Evolutionary conservation across 1,140 invertebrate species (phyloP).

Genomic region (Aradophagus sp.): DNA sequence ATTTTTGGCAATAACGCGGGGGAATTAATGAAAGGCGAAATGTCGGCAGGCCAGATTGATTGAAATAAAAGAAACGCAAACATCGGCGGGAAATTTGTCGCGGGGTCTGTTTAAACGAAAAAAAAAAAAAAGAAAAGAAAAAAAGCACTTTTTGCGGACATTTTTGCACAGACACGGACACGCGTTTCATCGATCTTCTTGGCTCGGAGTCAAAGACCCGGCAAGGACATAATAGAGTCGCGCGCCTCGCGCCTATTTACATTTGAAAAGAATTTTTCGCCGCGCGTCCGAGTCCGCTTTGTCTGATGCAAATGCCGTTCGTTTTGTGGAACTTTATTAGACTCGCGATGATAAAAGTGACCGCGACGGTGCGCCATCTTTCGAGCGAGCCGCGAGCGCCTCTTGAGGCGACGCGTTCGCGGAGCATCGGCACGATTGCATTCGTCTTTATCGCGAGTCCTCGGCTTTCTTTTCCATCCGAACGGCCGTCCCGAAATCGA

Average conservation of each 20-base stretch:
- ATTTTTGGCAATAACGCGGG: constrained; percentile 20
- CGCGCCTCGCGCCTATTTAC: constrained; percentile 30
- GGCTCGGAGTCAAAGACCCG: constrained; percentile 46
- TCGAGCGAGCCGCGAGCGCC: too few species aligned
- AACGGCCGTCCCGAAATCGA: too few species aligned
- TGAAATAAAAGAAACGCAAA: too few species aligned
- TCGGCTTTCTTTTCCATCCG: too few species aligned
- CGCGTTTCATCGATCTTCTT: constrained; percentile 40
- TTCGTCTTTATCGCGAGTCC: too few species aligned
- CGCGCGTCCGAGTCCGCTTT: constrained; percentile 35
- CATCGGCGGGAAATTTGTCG: not conserved
- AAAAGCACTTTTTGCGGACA: constrained; percentile 7
- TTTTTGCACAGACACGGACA: too few species aligned
- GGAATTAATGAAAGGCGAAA: constrained; percentile 22
- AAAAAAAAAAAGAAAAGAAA: too few species aligned
- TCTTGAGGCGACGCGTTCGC: too few species aligned
- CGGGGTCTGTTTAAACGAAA: too few species aligned
- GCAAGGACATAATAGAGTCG: constrained; percentile 32
- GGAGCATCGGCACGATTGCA: constrained; percentile 2
- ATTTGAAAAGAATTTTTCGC: constrained; percentile 45
- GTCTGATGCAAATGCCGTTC: constrained; percentile 39
- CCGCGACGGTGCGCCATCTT: too few species aligned
- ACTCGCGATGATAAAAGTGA: constrained; percentile 32
- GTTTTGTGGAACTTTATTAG: constrained; percentile 34
- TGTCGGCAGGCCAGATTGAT: constrained; percentile 1